These are phyloP conservation scores for Acrobasis suavella DNA, from an alignment of 2,888 invertebrate species.

Conservation along the genomic window DNA sequence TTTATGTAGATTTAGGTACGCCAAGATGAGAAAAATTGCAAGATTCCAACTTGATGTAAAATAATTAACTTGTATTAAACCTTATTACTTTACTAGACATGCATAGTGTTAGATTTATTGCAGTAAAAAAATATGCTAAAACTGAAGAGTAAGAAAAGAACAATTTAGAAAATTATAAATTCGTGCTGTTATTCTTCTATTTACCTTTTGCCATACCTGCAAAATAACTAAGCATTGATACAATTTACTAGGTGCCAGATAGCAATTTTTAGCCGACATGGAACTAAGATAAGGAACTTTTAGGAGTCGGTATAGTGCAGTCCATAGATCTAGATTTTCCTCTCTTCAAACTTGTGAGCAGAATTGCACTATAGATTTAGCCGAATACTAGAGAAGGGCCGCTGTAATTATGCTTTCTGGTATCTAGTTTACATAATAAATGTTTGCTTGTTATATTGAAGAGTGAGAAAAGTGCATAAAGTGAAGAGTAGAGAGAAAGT, in stretches of 20 bases:
- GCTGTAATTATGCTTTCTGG: not conserved
- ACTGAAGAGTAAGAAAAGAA: not conserved
- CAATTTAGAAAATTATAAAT: not conserved
- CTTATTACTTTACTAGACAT: too few relatives aligned
- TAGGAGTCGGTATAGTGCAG: too few relatives aligned
- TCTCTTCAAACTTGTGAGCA: too few relatives aligned
- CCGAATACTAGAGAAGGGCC: not conserved
- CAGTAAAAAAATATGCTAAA: not conserved
- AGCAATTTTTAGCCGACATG: not conserved
- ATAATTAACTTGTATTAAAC: too few relatives aligned
- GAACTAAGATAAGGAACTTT: not conserved
- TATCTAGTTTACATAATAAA: not conserved
- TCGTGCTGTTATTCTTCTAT: not conserved
- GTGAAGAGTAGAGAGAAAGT: slow-evolving; percentile 9
- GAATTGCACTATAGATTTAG: not conserved
- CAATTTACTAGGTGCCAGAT: not conserved
- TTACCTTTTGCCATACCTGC: not conserved
- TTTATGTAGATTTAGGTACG: too few relatives aligned
- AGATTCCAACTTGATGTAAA: too few relatives aligned
- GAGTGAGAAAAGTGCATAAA: not conserved
- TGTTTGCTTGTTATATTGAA: not conserved
- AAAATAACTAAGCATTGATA: not conserved
- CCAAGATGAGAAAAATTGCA: too few relatives aligned
- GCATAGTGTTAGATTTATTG: not conserved
- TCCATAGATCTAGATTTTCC: too few relatives aligned